These are phyloP conservation scores for Polyergus mexicanus DNA, from an alignment of 1,140 invertebrate genomes.

Conservation along the genomic window DNA sequence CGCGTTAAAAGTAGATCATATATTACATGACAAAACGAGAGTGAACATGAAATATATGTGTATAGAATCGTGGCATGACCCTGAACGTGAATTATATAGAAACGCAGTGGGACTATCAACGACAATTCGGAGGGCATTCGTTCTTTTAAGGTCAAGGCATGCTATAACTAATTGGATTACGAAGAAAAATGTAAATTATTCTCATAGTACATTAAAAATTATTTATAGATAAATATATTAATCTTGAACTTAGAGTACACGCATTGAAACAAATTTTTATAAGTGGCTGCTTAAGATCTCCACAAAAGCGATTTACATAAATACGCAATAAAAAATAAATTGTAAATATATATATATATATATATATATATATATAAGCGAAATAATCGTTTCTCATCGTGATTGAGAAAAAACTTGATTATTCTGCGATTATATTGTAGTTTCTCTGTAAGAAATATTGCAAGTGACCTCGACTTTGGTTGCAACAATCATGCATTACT, in stretches of 20 bases:
- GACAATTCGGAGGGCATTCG: not conserved
- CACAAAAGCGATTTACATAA: slow-evolving; percentile 41
- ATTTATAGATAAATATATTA: not conserved
- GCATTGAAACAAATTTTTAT: not conserved
- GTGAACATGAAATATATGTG: not conserved
- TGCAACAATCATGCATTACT: slow-evolving; percentile 53
- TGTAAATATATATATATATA: slow-evolving; percentile 60
- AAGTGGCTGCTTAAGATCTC: not conserved
- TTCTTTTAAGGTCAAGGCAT: slow-evolving; percentile 8
- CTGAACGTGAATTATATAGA: not conserved
- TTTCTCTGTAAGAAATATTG: slow-evolving; percentile 69
- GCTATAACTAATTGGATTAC: not conserved
- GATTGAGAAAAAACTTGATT: slow-evolving; percentile 43
- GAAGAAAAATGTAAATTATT: not conserved
- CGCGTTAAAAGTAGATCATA: slow-evolving; percentile 37
- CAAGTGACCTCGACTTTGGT: slow-evolving; percentile 73
- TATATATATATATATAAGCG: slow-evolving; percentile 47
- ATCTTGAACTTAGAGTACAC: not conserved
- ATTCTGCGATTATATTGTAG: slow-evolving; percentile 21
- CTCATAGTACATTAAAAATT: not conserved
- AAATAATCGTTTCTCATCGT: slow-evolving; percentile 64
- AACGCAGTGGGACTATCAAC: not conserved
- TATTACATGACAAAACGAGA: slow-evolving; percentile 19
- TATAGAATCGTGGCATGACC: not conserved
- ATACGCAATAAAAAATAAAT: slow-evolving; percentile 29